Evolutionary conservation across 2,888 invertebrate species (phyloP).

Genomic region (Cordilura impudica): DNA sequence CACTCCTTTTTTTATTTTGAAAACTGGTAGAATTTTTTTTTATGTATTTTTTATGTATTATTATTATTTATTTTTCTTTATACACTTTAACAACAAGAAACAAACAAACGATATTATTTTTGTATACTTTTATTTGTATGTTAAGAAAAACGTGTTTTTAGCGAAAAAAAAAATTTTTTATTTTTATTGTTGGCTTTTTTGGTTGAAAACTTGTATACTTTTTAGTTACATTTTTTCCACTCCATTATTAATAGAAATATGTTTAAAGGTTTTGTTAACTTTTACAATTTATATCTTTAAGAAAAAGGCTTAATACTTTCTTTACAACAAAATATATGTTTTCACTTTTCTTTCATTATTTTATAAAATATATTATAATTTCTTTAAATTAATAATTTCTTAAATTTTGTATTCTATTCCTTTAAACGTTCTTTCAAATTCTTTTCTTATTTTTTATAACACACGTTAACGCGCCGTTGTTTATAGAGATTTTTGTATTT

Average conservation of each 20-base stretch:
- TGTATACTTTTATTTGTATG: slow-evolving; percentile 57
- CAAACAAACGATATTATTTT: slow-evolving; percentile 51
- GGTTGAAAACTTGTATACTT: slow-evolving; percentile 54
- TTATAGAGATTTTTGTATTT: slow-evolving; percentile 25
- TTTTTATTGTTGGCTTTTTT: slow-evolving; percentile 47
- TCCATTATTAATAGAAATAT: slow-evolving; percentile 52
- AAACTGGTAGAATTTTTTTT: slow-evolving; percentile 43
- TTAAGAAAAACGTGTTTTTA: slow-evolving; percentile 59
- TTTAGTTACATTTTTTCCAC: slow-evolving; percentile 55
- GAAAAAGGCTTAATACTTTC: no score
- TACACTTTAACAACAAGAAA: slow-evolving; percentile 51
- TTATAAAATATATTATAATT: slow-evolving; percentile 18
- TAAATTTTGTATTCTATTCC: not conserved
- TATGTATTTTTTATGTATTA: slow-evolving; percentile 22
- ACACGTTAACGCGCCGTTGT: slow-evolving; percentile 58
- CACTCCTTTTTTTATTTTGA: slow-evolving; percentile 39
- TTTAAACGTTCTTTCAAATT: slow-evolving; percentile 30
- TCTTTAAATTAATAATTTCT: not conserved
- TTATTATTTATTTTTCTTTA: slow-evolving; percentile 35
- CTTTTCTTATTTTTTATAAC: slow-evolving; percentile 38
- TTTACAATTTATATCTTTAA: slow-evolving; percentile 22
- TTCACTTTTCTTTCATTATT: not conserved
- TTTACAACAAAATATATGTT: not conserved
- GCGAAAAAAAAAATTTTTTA: slow-evolving; percentile 40
- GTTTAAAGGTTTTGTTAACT: slow-evolving; percentile 41